Conservation (phyloP, 2,113 vertebrate species). For the Rhea americana region DNA sequence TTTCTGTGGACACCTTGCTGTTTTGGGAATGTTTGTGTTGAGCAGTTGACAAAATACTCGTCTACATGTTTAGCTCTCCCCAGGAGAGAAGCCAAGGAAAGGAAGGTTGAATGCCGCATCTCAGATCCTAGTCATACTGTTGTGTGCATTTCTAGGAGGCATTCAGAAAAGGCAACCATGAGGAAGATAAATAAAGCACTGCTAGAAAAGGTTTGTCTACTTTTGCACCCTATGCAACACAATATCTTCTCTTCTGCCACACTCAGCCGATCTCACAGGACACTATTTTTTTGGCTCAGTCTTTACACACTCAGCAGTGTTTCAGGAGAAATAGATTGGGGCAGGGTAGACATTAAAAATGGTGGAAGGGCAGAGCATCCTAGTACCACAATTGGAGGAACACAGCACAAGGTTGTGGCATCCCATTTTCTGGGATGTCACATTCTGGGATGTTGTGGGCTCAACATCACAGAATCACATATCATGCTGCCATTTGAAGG, state of each 20-base stretch:
- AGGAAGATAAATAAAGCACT: not conserved
- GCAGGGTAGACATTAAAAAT: not conserved
- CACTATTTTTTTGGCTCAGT: not conserved
- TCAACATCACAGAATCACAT: not conserved
- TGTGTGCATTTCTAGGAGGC: not conserved
- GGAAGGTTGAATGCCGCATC: not conserved
- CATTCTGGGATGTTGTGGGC: not conserved
- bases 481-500: not conserved
- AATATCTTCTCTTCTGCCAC: not conserved
- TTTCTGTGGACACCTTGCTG: not conserved
- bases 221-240: not conserved
- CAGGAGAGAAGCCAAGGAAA: not conserved
- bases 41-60: fast-evolving
- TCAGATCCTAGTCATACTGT: not conserved
- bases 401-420: not conserved
- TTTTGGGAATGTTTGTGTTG: not conserved
- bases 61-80: not conserved
- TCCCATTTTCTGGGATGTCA: not conserved
- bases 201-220: not conserved
- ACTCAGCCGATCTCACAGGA: fast-evolving
- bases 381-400: not conserved
- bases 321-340: not conserved
- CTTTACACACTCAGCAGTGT: not conserved
- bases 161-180: not conserved
- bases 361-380: not conserved